phyloP scores from a whole-genome alignment of 2,888 invertebrate species.

The Dasysyrphus tricinctus region DNA sequence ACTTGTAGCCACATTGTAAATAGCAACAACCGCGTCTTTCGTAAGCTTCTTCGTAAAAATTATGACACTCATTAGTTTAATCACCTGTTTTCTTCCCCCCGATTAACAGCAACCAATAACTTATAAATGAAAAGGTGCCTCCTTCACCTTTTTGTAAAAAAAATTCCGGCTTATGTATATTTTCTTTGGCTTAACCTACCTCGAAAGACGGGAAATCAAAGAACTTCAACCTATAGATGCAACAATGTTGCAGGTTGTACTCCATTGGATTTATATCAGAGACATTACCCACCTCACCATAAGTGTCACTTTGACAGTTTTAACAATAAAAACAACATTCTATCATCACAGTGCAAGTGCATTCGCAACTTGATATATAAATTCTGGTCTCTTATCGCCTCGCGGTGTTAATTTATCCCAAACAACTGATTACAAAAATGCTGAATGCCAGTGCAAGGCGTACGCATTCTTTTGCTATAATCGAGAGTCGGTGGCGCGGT shows the following conservation, averaged over 20 bases:
- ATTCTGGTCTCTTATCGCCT: slow-evolving; percentile 39
- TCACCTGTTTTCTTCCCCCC: slow-evolving; percentile 2
- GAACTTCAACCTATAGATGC: slow-evolving; percentile 1
- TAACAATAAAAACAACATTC: slow-evolving; percentile 42
- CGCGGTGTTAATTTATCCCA: slow-evolving; percentile 43
- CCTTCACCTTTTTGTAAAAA: neutral
- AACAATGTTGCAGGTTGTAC: slow-evolving; percentile 21
- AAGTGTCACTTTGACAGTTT: slow-evolving; percentile 38
- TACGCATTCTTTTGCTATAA: slow-evolving; percentile 43
- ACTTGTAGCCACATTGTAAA: too few species aligned
- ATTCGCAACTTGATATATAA: slow-evolving; percentile 25
- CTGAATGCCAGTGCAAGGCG: neutral
- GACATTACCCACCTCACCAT: slow-evolving; percentile 36
- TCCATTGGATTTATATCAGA: slow-evolving; percentile 23
- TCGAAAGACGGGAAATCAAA: neutral
- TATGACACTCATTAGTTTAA: slow-evolving; percentile 25
- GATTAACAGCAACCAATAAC: neutral
- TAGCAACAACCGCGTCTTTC: too few species aligned
- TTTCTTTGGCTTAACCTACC: neutral
- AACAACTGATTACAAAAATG: slow-evolving; percentile 45
- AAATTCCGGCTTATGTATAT: neutral
- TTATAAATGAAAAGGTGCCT: neutral
- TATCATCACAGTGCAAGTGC: slow-evolving; percentile 25
- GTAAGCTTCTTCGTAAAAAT: neutral
- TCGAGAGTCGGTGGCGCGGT: neutral